phyloP scores from a whole-genome alignment of 2,113 vertebrate species.

The Phodopus roborovskii region DNA sequence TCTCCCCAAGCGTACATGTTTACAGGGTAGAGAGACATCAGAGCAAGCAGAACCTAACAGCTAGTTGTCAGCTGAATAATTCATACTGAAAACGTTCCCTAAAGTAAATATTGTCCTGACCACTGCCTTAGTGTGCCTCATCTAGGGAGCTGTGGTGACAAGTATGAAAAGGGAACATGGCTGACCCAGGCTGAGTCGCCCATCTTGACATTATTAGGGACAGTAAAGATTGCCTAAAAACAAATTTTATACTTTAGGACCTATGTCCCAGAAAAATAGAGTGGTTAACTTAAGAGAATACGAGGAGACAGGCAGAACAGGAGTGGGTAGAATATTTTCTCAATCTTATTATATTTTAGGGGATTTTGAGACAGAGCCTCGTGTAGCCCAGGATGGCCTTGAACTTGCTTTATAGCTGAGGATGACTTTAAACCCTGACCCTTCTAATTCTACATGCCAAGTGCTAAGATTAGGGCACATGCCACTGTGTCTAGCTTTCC shows the following conservation, averaged over 20 bases:
- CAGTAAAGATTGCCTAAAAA: neutral
- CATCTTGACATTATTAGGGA: neutral
- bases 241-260: neutral
- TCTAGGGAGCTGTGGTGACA: slow-evolving; percentile 3
- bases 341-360: neutral
- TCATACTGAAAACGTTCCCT: slow-evolving; percentile 48
- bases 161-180: neutral
- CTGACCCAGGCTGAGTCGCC: neutral
- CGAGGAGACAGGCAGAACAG: neutral
- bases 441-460: neutral
- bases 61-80: slow-evolving; percentile 64
- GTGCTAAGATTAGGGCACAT: neutral
- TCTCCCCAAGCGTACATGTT: slow-evolving; percentile 58
- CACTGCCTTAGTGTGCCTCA: neutral
- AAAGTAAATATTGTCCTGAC: slow-evolving; percentile 70
- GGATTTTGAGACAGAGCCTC: neutral
- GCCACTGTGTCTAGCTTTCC: neutral
- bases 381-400: neutral
- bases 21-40: slow-evolving; percentile 58
- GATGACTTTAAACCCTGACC: neutral
- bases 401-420: neutral
- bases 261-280: neutral
- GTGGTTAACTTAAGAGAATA: neutral
- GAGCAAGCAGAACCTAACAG: slow-evolving; percentile 55
- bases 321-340: neutral